Evolutionary conservation across 2,888 invertebrate species (phyloP), one percentile per base, ranked within the genome.

Genomic region (Agrotis segetum): DNA sequence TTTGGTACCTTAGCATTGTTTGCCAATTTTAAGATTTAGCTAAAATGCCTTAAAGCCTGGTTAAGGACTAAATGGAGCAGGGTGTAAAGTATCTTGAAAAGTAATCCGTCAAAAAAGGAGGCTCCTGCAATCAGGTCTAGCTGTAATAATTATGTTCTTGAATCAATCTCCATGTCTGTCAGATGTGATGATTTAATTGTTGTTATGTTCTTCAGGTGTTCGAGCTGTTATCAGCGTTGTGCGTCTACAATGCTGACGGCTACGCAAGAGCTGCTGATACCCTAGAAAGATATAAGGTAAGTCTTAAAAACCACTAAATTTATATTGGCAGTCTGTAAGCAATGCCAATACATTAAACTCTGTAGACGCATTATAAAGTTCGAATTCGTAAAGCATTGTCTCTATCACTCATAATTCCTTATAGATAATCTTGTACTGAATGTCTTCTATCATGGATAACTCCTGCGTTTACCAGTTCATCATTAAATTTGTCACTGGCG

Each of bases 211-310:
- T 59, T 0, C 89, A 96, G 96, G 99, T 99, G 90, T 98, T 99
- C 94, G 99, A 99, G 96, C 96, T 99, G 77, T 97, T 99, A 83
- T 99, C 99, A 67, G 99, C 99, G 46, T 96, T 99, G 74, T 99
- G 99, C 93, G 99, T 99, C 71, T 99, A 99, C 97, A 99, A 98
- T 90, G 97, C 97, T 74, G 99, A 99, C 82, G 99, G 99, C 64
- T 98, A 98, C 91, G 97, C 97, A 78, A 96, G 99, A 83, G 98
- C 98, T 69, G 97, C 99, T 87, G 98, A 99, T 93, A 98, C 99
- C 49, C 97, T 99, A 87, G 98, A 99, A 91, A 98, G 98, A 92
- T 99, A 98, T 93, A 99, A 99, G 98, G 99, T 99, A 95, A 72
- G 50, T n/a, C 19, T 4, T 5, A 17, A 47, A 40, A 2, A 14